Conservation (phyloP, 2,888 invertebrate genomes). For the Portevinia maculata region DNA sequence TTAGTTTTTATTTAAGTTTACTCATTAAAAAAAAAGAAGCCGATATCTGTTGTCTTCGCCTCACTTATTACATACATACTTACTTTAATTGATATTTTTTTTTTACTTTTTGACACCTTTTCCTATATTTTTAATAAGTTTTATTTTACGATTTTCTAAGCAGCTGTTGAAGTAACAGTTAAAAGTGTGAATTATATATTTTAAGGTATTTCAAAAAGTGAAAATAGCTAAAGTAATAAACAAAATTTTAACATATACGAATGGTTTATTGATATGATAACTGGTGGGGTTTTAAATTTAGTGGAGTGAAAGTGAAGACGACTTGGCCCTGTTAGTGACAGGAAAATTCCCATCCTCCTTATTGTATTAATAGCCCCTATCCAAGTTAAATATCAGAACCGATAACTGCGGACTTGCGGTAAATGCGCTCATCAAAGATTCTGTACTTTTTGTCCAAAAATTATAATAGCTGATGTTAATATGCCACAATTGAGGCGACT, state of each 20-base stretch:
- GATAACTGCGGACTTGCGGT: no score
- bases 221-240: constrained; percentile 19
- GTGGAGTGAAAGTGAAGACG: no score
- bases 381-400: no score
- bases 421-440: no score
- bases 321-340: no score
- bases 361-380: no score
- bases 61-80: neutral
- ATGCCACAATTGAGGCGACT: no score
- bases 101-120: neutral
- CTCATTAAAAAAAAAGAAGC: constrained; percentile 5
- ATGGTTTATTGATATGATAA: constrained; percentile 10
- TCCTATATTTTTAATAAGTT: neutral
- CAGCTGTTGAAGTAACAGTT: constrained; percentile 2
- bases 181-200: constrained; percentile 34
- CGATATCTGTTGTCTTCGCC: neutral
- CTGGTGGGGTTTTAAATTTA: no score
- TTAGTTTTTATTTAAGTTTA: neutral
- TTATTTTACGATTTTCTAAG: constrained; percentile 6
- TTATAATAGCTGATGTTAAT: no score
- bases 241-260: constrained; percentile 11
- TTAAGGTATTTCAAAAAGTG: constrained; percentile 30
- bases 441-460: no score
- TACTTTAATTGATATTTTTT: no score
- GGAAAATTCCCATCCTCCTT: no score